phyloP scores from a whole-genome alignment of 2,888 invertebrate species.

The Drosophila anomalata region DNA sequence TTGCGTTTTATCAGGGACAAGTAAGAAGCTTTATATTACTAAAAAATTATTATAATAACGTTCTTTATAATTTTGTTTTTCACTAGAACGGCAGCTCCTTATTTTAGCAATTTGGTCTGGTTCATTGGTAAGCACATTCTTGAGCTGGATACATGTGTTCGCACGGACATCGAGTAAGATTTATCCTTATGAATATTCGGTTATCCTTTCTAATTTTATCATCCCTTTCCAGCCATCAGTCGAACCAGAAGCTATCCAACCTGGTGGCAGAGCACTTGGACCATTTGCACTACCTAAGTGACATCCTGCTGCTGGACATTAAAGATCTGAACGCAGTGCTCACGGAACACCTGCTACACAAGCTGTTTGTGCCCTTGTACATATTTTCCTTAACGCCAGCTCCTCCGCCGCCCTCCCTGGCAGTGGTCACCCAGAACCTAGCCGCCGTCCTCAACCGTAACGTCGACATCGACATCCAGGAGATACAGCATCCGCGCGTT shows the following conservation, averaged over 20 bases:
- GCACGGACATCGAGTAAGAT: slow-evolving; percentile 96
- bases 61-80: background rate
- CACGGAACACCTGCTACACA: slow-evolving; percentile 96
- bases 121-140: slow-evolving; percentile 99
- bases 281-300: slow-evolving; percentile 98
- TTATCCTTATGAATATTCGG: background rate
- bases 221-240: slow-evolving; percentile 89
- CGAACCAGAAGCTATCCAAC: slow-evolving; percentile 94
- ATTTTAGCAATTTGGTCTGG: slow-evolving; percentile 99
- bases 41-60: background rate
- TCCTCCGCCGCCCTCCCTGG: slow-evolving; percentile 84
- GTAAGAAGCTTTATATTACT: slow-evolving; percentile 61
- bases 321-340: slow-evolving; percentile 96
- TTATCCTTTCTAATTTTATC: background rate
- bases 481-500: slow-evolving; percentile 88
- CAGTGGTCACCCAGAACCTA: slow-evolving; percentile 87
- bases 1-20: slow-evolving; percentile 96
- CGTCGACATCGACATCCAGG: slow-evolving; percentile 86
- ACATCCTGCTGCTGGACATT: slow-evolving; percentile 96
- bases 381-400: slow-evolving; percentile 93
- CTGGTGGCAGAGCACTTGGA: slow-evolving; percentile 98
- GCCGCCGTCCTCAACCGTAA: slow-evolving; percentile 87
- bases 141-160: slow-evolving; percentile 96
- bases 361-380: slow-evolving; percentile 95
- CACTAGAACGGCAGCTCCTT: slow-evolving; percentile 95